Base-by-base conservation (phyloP, 2,797 vertebrate species). In the Ptychobarbus kaznakovi region DNA sequence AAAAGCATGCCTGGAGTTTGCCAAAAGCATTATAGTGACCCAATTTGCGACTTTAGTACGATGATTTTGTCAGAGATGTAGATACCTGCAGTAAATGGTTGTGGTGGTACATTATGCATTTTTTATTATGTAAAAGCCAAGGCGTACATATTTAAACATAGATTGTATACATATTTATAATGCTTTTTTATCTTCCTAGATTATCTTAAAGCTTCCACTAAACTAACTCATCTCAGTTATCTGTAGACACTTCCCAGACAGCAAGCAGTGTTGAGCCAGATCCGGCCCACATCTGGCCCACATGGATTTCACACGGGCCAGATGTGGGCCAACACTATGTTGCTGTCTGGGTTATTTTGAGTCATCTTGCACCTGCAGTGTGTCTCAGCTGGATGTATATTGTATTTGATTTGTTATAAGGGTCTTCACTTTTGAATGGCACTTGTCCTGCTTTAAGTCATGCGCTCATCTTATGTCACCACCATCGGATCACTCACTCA, bases 321-420 rank as follows among this genome's bases (percentile, higher is more conserved):
- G 32, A 32, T 32, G 32, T 32, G 32, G 32, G 32, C 32, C 32
- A 32, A 32, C 32, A 32, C 2, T 32, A 32, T 32, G 32, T 32
- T 32, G 32, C 32, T 32, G 32, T 32, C 32, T 32, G 32, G 32
- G 32, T 2, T 32, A 25, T 58, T 77, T 32, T 32, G 25, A 32
- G 82, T 84, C 46, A 5, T 12, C 25, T 42, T 70, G 75, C 38
- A 84, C 49, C 63, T 69, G 49, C 65, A 25, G 65, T 32, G 25
- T 16, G 12, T 68, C 83, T 46, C 65, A 79, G 75, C 75, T 79
- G 75, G 65, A 70, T 84, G 74, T 9, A 84, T n/a, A 84, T 58
- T 44, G 49, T 9, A 28, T 69, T 79, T 70, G 35, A 84, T 79
- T 84, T 69, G 63, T 58, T 69, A 38, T 79, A 46, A 61, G 51